These are phyloP conservation scores for Mergus octosetaceus DNA, from an alignment of 2,797 vertebrate genomes.

Conservation along the genomic window DNA sequence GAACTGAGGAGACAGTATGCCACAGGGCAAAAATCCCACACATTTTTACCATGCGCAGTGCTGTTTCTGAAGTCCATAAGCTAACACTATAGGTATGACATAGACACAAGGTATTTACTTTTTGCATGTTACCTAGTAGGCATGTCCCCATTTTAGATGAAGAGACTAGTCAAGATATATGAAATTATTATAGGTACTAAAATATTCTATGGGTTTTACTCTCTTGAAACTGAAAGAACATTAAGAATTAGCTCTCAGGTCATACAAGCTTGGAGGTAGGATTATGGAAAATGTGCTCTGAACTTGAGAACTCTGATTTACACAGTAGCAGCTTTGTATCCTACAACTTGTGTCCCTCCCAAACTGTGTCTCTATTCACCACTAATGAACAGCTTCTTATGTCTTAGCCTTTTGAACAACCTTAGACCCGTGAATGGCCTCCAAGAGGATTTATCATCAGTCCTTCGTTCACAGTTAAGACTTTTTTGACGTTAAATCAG, in stretches of 20 bases:
- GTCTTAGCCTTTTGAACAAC: neutral
- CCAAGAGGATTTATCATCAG: neutral
- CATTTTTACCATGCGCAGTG: neutral
- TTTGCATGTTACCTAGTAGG: neutral
- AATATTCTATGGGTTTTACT: neutral
- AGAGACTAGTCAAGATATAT: neutral
- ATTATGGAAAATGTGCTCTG: neutral
- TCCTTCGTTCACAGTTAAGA: neutral
- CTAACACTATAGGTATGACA: neutral
- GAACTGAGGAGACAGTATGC: neutral
- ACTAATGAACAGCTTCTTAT: neutral
- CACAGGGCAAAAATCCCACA: neutral
- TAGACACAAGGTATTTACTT: neutral
- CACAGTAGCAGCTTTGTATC: neutral
- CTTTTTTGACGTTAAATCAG: neutral
- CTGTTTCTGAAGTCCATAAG: neutral
- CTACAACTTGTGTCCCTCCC: neutral
- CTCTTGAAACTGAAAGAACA: neutral
- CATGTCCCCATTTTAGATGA: neutral
- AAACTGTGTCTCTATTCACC: neutral
- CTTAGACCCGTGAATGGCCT: neutral
- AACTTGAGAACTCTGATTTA: neutral
- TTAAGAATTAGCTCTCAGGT: neutral
- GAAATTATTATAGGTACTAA: neutral
- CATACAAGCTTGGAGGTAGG: neutral